Evolutionary conservation across 2,113 vertebrate genomes (phyloP), one percentile per base, ranked within the genome.

Genomic region (Melanotaenia duboulayi): DNA sequence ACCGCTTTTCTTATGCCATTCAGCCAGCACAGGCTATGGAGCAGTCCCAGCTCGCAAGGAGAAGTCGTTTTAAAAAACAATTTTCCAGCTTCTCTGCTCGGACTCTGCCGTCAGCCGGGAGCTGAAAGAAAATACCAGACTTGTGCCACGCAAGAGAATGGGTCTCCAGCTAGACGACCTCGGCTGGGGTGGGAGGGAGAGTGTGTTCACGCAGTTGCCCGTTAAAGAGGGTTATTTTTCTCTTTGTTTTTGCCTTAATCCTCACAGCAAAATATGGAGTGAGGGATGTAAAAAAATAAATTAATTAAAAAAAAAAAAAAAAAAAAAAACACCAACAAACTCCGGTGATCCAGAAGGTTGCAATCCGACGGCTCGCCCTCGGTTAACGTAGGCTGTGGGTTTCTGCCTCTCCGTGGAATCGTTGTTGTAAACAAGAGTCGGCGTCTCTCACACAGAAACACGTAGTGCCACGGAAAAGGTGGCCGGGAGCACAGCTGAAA

Each of bases 351-450:
- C 42, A 74, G 71, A 12, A 73, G 62, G 51, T 68, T 80, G 74
- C 71, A 76, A 77, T 83, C 77, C 72, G 46, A 44, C 71, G 73
- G 71, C 46, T 84, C 76, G 67, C 84, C 85, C 74, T 89, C 87
- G 61, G 58, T 67, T 16, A 16, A 58, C 35, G 87, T 77, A 75
- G 76, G 48, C 62, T 87, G 78, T 75, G 81, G 78, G 71, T 91
- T 80, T 85, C 78, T 76, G 78, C 78, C 90, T 68, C 88, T 90
- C 87, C 65, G 88, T 89, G 85, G 92, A 92, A 91, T 92, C 91
- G 89, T 81, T 91, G 93, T 92, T 92, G 93, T 94, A 95, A 94
- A 95, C 93, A 94, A 94, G 88, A 92, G 89, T 92, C 87, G 80
- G 92, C 89, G 90, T 80, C 87, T 89, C 91, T 81, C 90, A 58